phyloP scores from a whole-genome alignment of 1,140 invertebrate species.

The Cydia pomonella region DNA sequence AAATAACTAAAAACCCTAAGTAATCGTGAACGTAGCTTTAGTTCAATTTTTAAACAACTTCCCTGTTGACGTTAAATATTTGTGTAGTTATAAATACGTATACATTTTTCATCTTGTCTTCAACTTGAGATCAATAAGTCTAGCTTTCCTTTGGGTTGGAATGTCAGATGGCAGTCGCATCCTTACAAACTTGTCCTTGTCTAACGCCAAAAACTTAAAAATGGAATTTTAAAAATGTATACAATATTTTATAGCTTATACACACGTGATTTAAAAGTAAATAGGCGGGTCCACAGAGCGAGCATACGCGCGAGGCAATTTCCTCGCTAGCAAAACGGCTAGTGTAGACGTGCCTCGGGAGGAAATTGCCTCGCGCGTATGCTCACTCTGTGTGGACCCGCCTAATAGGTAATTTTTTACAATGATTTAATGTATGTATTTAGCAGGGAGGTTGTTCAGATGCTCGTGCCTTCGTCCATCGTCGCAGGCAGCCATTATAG shows the following conservation, averaged over 20 bases:
- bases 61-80: neutral
- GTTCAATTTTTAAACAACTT: neutral
- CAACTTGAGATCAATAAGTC: no score
- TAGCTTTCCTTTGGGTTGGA: no score
- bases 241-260: neutral
- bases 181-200: neutral
- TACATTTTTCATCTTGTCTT: neutral
- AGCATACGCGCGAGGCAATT: no score
- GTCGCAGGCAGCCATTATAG: slow-evolving; percentile 5
- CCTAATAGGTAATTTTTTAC: neutral
- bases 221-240: neutral
- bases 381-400: no score
- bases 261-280: neutral
- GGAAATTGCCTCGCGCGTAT: no score
- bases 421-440: slow-evolving; percentile 5
- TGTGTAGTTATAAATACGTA: neutral
- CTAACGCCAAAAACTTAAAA: neutral
- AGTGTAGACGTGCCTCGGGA: no score
- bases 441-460: neutral
- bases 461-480: neutral
- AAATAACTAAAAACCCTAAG: neutral
- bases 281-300: no score
- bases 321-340: no score
- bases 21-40: neutral
- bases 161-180: no score